A percentile compares a stretch with the other conserved stretches of the same genome.
Evolutionary conservation across 1,140 invertebrate genomes (phyloP).

Genomic region (Diploscapter pachys): DNA sequence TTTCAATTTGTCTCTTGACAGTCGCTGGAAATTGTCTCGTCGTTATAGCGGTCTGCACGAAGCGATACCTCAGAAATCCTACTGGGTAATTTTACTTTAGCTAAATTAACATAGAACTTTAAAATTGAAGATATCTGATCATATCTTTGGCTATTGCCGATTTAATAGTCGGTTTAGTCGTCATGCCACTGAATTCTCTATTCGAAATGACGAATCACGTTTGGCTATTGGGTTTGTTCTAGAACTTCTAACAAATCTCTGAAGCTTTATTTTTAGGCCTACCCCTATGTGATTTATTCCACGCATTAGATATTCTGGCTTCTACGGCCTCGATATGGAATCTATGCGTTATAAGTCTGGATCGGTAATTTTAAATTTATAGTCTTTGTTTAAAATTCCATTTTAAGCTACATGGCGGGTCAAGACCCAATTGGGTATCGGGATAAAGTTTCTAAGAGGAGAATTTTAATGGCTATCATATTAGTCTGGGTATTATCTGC

Average conservation of each 20-base stretch:
- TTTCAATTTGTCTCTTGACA: conserved; percentile 48
- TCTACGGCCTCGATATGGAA: conserved; percentile 59
- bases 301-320: conserved; percentile 57
- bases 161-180: conserved; percentile 55
- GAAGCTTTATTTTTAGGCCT: conserved; percentile 43
- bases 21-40: conserved; percentile 55
- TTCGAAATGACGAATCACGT: conserved; percentile 57
- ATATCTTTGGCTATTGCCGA: conserved; percentile 57
- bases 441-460: conserved; percentile 52
- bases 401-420: conserved; percentile 51
- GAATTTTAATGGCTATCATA: conserved; percentile 52
- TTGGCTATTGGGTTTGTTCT: conserved; percentile 48
- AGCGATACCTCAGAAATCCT: conserved; percentile 56
- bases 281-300: conserved; percentile 56
- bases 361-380: conserved; percentile 33
- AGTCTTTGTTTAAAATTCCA: not conserved
- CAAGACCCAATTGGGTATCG: conserved; percentile 57
- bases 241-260: conserved; percentile 3
- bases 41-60: conserved; percentile 57
- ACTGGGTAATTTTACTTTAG: conserved; percentile 40
- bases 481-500: conserved; percentile 55
- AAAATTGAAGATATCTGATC: conserved; percentile 46
- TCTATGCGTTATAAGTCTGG: conserved; percentile 55
- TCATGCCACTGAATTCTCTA: conserved; percentile 56
- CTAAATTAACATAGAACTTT: not conserved